Base-by-base conservation (phyloP, 2,113 vertebrate species). In the Zosterops japonicus region DNA sequence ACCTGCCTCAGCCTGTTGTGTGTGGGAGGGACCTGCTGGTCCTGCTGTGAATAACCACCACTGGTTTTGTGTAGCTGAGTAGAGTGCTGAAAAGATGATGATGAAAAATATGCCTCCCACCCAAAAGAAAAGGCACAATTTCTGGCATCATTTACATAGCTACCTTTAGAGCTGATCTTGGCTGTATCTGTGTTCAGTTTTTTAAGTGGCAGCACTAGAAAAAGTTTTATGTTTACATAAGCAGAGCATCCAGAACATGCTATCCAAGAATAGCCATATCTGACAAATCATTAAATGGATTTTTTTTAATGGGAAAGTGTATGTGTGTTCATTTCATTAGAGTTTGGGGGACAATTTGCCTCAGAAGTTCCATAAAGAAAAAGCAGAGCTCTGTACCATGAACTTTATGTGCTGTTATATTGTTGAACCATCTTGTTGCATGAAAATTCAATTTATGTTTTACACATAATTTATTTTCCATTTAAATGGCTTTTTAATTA, bases 401-500 rank as follows among this genome's bases (percentile, higher is more conserved):
- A 86, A 67, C 41, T 90, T 92, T 70, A 77, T 72, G 83, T 41
- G 65, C 21, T 46, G 87, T 85, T 94, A n/a, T 46, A 83, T 87
- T 94, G 85, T 47, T 49, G 78, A 93, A 87, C 27, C 44, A 68
- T 85, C 87, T 72, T 84, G 59, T 72, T 92, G 68, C 36, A 83
- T 44, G 46, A 86, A 96, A 96, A 96, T 93, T 90, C 70, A 96
- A 81, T 95, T 92, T 95, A 77, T 86, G 53, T n/a, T 93, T 97
- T 87, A 68, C 90, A 89, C 49, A 56, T 94, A 89, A 94, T 94
- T 96, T 95, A 84, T 88, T 96, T 96, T 93, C 69, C 44, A 77
- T 92, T 94, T 94, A 94, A 96, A 94, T 89, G 31, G 14, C 14
- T 94, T 96, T 94, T 90, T 96, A 97, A 97, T 96, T 96, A 89